Evolutionary conservation across 2,888 invertebrate genomes (phyloP).

Genomic region (Eristalis arbustorum): DNA sequence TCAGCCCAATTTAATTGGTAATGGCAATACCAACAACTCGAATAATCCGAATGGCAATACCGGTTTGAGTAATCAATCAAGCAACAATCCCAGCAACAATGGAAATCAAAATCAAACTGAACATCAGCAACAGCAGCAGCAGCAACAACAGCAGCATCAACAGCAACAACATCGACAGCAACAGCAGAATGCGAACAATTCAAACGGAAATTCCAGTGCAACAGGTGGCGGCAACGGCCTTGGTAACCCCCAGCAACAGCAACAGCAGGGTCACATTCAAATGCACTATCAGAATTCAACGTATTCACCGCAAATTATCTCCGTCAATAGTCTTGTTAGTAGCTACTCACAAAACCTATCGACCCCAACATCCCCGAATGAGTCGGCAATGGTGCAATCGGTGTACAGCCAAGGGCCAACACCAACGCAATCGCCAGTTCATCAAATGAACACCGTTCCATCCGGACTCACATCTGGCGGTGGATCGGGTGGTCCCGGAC

Average conservation of each 20-base stretch:
- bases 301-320: conserved; percentile 80
- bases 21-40: conserved; percentile 77
- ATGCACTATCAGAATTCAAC: conserved; percentile 73
- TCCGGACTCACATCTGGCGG: conserved; percentile 72
- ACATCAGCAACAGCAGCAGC: conserved; percentile 72
- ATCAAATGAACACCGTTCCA: conserved; percentile 74
- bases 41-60: conserved; percentile 75
- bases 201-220: conserved; percentile 49
- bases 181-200: conserved; percentile 70
- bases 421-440: conserved; percentile 80
- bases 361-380: conserved; percentile 82
- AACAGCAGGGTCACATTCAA: conserved; percentile 73
- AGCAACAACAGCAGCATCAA: conserved; percentile 73
- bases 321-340: conserved; percentile 81
- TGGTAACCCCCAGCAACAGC: conserved; percentile 72
- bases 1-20: conserved; percentile 82
- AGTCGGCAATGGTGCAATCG: conserved; percentile 81
- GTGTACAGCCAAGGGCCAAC: conserved; percentile 81
- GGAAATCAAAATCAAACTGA: conserved; percentile 72
- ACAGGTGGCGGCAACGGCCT: conserved; percentile 69
- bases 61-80: conserved; percentile 77
- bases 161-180: conserved; percentile 75
- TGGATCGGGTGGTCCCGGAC: conserved; percentile 77
- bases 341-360: conserved; percentile 82
- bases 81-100: conserved; percentile 68